Conservation (phyloP, 2,113 vertebrate genomes). For the Cyprinus carpio region DNA sequence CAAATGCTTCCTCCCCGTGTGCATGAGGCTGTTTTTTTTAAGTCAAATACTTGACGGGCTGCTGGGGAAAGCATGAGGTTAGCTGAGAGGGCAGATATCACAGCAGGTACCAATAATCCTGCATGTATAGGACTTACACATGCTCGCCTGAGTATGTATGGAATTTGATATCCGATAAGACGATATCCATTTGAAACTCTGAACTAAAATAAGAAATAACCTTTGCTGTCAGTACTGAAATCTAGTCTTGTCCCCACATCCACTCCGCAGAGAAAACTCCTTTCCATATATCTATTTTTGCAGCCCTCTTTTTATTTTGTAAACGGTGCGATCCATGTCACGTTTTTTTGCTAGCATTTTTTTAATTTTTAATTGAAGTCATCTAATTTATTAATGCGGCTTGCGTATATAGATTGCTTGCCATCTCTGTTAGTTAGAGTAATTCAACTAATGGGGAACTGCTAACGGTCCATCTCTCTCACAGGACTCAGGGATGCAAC, state of each 20-base stretch:
- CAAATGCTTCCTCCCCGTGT: neutral
- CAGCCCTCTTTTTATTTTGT: neutral
- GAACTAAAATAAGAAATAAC: slow-evolving; percentile 1
- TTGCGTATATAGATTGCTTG: too few species aligned
- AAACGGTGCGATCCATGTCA: slow-evolving; percentile 29
- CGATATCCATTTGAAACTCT: neutral
- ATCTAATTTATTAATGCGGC: too few species aligned
- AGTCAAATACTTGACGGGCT: neutral
- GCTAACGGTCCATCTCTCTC: too few species aligned
- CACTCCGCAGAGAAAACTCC: slow-evolving; percentile 5
- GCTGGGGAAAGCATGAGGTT: slow-evolving; percentile 4
- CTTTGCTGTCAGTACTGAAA: neutral
- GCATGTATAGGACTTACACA: neutral
- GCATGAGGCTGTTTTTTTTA: neutral
- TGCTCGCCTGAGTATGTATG: neutral
- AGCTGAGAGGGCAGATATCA: slow-evolving; percentile 5
- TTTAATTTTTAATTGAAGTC: too few species aligned
- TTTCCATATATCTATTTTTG: neutral
- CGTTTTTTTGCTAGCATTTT: too few species aligned
- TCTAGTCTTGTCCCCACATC: slow-evolving; percentile 1
- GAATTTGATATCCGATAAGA: neutral
- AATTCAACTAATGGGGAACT: too few species aligned
- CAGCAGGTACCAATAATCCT: slow-evolving; percentile 27
- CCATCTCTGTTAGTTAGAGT: too few species aligned
- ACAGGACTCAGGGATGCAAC: too few species aligned